These are phyloP conservation scores for Picathartes gymnocephalus DNA, from an alignment of 2,113 vertebrate species.

Conservation along the genomic window DNA sequence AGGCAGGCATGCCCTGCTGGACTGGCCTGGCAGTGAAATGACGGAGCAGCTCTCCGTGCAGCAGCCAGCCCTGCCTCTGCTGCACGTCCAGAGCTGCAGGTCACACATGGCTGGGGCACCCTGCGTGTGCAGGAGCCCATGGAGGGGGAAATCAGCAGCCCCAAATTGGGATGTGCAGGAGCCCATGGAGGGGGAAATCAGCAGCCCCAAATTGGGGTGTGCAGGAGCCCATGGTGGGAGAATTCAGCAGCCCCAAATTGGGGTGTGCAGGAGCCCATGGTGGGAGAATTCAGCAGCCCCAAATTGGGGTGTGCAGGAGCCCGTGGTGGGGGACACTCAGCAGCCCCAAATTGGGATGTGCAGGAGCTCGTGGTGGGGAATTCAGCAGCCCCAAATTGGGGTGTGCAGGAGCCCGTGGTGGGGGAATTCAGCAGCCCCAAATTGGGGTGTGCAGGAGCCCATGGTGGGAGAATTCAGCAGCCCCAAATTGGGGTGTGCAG, in stretches of 20 bases:
- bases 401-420: background rate
- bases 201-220: background rate
- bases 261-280: background rate
- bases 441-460: background rate
- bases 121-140: background rate
- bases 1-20: background rate
- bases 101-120: accelerated
- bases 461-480: background rate
- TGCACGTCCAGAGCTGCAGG: background rate
- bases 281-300: background rate
- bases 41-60: background rate
- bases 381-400: too few species aligned
- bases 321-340: background rate
- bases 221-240: background rate
- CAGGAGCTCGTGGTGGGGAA: background rate
- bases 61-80: background rate
- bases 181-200: background rate
- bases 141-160: background rate
- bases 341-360: too few species aligned
- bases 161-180: background rate
- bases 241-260: background rate
- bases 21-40: background rate
- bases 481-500: background rate
- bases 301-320: background rate
- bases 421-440: background rate